These are phyloP conservation scores for Cyprinodon tularosa DNA, from an alignment of 2,113 vertebrate genomes.

Conservation along the genomic window DNA sequence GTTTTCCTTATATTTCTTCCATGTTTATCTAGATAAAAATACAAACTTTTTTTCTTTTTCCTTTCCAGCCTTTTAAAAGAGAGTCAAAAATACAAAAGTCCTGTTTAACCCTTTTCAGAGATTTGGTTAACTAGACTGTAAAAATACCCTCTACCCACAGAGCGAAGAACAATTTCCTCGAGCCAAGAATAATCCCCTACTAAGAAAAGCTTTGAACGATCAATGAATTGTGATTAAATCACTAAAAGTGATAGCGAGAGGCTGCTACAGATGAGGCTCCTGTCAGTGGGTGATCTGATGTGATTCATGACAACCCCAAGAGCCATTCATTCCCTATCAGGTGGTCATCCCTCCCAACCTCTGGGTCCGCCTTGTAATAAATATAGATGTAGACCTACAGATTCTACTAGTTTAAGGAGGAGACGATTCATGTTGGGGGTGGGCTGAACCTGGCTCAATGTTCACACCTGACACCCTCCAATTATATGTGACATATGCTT, in stretches of 20 bases:
- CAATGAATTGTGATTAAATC: conserved; percentile 63
- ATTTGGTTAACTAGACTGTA: conserved; percentile 42
- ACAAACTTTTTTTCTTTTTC: not conserved
- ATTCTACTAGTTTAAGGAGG: conserved; percentile 64
- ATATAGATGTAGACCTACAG: conserved; percentile 72
- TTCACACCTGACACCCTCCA: conserved; percentile 81
- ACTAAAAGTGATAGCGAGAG: conserved; percentile 9
- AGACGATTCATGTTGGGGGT: conserved; percentile 71
- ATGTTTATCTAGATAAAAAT: not conserved
- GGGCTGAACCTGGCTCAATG: conserved; percentile 72
- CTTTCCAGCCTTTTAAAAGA: not conserved
- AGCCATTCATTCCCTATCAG: conserved; percentile 56
- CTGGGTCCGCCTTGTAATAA: conserved; percentile 66
- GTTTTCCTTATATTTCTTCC: too few species aligned
- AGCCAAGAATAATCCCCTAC: conserved; percentile 19
- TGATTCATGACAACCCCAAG: conserved; percentile 60
- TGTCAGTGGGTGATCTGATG: conserved; percentile 9
- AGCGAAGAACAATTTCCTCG: conserved; percentile 1
- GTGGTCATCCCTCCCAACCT: conserved; percentile 48
- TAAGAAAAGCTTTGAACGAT: conserved; percentile 50
- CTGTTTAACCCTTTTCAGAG: conserved; percentile 28
- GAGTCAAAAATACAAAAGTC: conserved; percentile 5
- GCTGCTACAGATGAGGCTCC: conserved; percentile 35
- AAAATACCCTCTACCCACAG: conserved; percentile 14
- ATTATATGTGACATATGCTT: conserved; percentile 78